Conservation (phyloP, 2,888 invertebrate species). For the Nymphalis polychloros region DNA sequence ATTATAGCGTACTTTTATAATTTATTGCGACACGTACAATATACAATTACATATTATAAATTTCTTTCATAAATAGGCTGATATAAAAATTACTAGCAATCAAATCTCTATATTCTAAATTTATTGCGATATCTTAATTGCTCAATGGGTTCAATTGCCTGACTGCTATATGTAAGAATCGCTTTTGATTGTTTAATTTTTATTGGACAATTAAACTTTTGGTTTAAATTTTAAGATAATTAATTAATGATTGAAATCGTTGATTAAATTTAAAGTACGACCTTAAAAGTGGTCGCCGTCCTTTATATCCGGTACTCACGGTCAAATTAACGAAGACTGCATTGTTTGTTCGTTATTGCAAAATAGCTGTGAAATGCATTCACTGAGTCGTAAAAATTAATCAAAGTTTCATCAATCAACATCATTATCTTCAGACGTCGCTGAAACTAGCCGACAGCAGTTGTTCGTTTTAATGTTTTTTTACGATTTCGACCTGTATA, state of each 20-base stretch:
- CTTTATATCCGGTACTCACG: constrained; percentile 61
- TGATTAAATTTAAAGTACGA: constrained; percentile 2
- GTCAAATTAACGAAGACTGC: constrained; percentile 61
- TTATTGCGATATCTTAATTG: constrained; percentile 30
- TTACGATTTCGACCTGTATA: no score
- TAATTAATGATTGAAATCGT: neutral
- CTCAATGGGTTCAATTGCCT: constrained; percentile 27
- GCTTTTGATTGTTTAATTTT: constrained; percentile 17
- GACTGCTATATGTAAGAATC: constrained; percentile 18
- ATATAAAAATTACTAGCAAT: constrained; percentile 1
- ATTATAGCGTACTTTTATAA: no score
- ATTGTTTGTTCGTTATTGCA: constrained; percentile 61
- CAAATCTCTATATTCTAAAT: neutral
- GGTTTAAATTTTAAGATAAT: neutral
- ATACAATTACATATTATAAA: no score
- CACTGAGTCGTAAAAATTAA: constrained; percentile 47
- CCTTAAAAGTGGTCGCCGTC: constrained; percentile 45
- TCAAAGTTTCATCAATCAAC: constrained; percentile 40
- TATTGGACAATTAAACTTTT: neutral
- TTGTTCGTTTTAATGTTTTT: no score
- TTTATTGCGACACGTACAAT: no score
- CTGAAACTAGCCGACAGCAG: no score
- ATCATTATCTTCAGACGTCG: no score
- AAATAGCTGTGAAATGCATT: constrained; percentile 51
- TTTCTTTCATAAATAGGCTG: neutral